These are phyloP conservation scores for Cataglyphis cursor DNA, from an alignment of 2,888 invertebrate species.

Conservation along the genomic window DNA sequence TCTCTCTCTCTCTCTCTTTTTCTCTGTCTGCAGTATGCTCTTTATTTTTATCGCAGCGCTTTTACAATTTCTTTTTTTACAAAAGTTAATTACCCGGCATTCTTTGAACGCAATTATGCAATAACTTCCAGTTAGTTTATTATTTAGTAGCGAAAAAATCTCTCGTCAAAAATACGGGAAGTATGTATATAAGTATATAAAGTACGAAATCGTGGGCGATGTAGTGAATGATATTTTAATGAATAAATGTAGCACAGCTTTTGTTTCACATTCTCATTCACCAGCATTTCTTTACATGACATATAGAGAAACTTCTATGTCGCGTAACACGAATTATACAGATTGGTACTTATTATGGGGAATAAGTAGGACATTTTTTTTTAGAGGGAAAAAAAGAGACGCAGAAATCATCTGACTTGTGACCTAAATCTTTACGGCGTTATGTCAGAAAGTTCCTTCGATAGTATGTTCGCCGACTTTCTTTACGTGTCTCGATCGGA, in stretches of 20 bases:
- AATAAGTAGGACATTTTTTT: neutral
- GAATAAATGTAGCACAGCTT: neutral
- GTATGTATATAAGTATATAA: neutral
- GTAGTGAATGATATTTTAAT: neutral
- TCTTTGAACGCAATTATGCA: slow-evolving; percentile 73
- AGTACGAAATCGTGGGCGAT: neutral
- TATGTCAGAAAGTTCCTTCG: slow-evolving; percentile 41
- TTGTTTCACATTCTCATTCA: neutral
- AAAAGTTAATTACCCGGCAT: slow-evolving; percentile 72
- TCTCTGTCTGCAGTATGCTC: neutral
- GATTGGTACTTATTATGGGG: neutral
- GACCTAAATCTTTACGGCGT: slow-evolving; percentile 34
- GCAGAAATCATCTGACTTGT: slow-evolving; percentile 27
- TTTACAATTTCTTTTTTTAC: slow-evolving; percentile 29
- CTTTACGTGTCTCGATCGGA: slow-evolving; percentile 50
- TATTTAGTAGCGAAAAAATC: slow-evolving; percentile 70
- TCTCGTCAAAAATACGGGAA: slow-evolving; percentile 6
- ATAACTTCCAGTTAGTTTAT: slow-evolving; percentile 70
- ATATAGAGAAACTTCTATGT: neutral
- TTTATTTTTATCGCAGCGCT: slow-evolving; percentile 4
- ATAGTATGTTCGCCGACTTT: slow-evolving; percentile 34
- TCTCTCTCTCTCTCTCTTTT: neutral
- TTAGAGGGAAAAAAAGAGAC: neutral
- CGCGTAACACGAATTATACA: neutral
- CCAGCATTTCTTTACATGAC: neutral